A percentile compares a stretch with the other conserved stretches of the same genome.
Evolutionary conservation across 2,113 vertebrate species (phyloP).

Genomic region (Tetraodon nigroviridis): DNA sequence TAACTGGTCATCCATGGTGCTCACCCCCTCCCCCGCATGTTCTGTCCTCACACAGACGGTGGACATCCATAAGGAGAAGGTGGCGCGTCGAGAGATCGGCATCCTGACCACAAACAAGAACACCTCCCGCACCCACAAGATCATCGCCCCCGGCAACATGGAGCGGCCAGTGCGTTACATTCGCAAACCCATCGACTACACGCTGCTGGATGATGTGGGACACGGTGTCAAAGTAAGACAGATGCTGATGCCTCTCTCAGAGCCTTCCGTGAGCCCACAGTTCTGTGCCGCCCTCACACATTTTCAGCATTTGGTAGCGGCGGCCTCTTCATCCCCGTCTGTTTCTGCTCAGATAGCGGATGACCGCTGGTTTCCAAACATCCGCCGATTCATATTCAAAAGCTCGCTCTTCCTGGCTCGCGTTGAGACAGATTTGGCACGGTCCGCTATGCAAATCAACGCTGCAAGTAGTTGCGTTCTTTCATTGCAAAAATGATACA

Average conservation of each 20-base stretch:
- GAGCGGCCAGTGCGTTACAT: slow-evolving; percentile 98
- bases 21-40: neutral
- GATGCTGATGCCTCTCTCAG: neutral
- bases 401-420: slow-evolving; percentile 42
- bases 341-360: slow-evolving; percentile 47
- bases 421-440: slow-evolving; percentile 36
- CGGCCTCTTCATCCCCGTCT: slow-evolving; percentile 28
- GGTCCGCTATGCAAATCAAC: slow-evolving; percentile 46
- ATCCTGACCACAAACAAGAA: slow-evolving; percentile 99
- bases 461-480: too few species aligned
- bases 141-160: slow-evolving; percentile 97
- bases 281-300: slow-evolving; percentile 19
- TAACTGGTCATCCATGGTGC: too few species aligned
- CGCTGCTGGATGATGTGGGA: slow-evolving; percentile 97
- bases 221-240: slow-evolving; percentile 95
- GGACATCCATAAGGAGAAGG: slow-evolving; percentile 99
- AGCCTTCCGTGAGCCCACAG: slow-evolving; percentile 12
- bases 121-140: slow-evolving; percentile 98
- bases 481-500: too few species aligned
- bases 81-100: slow-evolving; percentile 96
- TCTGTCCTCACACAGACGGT: slow-evolving; percentile 78
- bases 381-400: slow-evolving; percentile 55
- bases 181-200: slow-evolving; percentile 98
- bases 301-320: slow-evolving; percentile 16
- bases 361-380: slow-evolving; percentile 50